Conservation (phyloP, 2,797 vertebrate species). For the Platalea minor region DNA sequence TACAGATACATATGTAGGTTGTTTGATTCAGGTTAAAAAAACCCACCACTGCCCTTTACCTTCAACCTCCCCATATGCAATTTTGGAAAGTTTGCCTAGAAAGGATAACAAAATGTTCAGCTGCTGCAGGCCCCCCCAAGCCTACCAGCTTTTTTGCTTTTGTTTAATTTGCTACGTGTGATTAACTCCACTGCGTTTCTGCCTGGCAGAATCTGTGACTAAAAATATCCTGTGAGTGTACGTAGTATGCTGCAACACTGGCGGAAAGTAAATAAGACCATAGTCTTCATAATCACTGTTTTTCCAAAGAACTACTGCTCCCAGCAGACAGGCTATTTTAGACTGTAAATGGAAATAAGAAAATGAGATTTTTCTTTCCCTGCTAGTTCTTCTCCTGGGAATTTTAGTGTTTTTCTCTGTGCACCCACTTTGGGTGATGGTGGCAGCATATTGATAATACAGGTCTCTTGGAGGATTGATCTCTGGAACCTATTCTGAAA, state of each 20-base stretch:
- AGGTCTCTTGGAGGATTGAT: not conserved
- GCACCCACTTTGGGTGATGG: not conserved
- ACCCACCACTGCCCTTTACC: not conserved
- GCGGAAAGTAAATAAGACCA: not conserved
- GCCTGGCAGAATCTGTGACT: not conserved
- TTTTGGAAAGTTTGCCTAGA: not conserved
- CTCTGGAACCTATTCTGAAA: not conserved
- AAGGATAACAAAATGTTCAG: not conserved
- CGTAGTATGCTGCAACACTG: not conserved
- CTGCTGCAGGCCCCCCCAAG: not conserved
- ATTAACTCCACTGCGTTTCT: not conserved
- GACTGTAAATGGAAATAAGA: constrained; percentile 1
- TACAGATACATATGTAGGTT: not conserved
- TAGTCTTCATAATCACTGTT: not conserved
- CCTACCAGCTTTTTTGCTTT: not conserved
- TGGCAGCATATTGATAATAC: not conserved
- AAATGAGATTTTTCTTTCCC: not conserved
- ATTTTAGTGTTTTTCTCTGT: not conserved
- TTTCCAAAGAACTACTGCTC: not conserved
- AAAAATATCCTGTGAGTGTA: not conserved
- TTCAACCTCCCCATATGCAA: not conserved
- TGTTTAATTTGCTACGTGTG: not conserved
- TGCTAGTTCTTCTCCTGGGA: not conserved
- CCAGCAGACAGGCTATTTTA: not conserved
- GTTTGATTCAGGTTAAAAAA: not conserved